Conservation (phyloP, 2,797 vertebrate genomes). For the Enteromius argenteus region DNA sequence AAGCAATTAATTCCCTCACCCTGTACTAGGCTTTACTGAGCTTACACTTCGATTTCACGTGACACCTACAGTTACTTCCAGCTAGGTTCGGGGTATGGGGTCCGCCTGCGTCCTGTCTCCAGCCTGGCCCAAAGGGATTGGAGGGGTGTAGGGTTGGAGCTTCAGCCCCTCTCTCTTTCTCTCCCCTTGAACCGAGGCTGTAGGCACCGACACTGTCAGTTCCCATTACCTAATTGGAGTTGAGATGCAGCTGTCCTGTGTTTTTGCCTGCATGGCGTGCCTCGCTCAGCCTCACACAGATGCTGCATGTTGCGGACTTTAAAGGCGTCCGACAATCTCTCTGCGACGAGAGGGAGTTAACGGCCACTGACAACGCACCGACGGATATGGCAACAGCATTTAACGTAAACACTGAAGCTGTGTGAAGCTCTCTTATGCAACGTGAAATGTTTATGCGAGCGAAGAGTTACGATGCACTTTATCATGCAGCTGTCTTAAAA, state of each 20-base stretch:
- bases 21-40: slow-evolving; percentile 28
- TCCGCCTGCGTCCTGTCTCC: slow-evolving; percentile 29
- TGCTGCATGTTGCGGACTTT: slow-evolving; percentile 38
- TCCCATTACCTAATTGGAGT: slow-evolving; percentile 83
- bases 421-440: slow-evolving; percentile 28
- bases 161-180: background rate
- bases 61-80: slow-evolving; percentile 17
- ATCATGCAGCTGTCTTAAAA: slow-evolving; percentile 39
- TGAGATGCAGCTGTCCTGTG: slow-evolving; percentile 79
- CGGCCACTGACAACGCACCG: slow-evolving; percentile 18
- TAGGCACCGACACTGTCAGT: slow-evolving; percentile 76
- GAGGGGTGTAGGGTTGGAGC: slow-evolving; percentile 13
- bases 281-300: slow-evolving; percentile 55
- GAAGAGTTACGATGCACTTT: background rate
- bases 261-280: slow-evolving; percentile 70
- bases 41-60: slow-evolving; percentile 5
- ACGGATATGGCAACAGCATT: slow-evolving; percentile 20
- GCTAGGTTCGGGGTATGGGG: background rate
- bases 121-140: slow-evolving; percentile 25
- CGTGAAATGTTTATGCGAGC: background rate
- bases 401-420: slow-evolving; percentile 11
- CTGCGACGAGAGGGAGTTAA: slow-evolving; percentile 24
- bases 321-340: slow-evolving; percentile 37
- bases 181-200: slow-evolving; percentile 57
- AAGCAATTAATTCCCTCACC: slow-evolving; percentile 44